Conservation (phyloP, 2,797 vertebrate genomes). For the Pachyuromys duprasi region DNA sequence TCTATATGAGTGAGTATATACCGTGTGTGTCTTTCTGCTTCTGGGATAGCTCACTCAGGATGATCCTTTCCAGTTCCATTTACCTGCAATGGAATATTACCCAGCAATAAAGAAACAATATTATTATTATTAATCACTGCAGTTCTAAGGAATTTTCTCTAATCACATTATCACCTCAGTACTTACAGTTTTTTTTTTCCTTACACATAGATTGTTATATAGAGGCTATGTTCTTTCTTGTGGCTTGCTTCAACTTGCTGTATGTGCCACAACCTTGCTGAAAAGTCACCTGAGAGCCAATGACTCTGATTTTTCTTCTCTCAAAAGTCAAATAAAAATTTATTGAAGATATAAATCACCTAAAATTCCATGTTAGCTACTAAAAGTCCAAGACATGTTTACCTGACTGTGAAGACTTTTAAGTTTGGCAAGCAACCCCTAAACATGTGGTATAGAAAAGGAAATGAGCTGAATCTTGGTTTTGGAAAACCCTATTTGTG, state of each 20-base stretch:
- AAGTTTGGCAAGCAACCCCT: not conserved
- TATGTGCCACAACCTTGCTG: not conserved
- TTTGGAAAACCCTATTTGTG: not conserved
- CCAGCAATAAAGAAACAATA: no score
- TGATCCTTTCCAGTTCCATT: no score
- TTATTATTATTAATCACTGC: not conserved
- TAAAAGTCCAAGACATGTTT: conserved; percentile 19
- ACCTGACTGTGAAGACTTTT: conserved; percentile 12
- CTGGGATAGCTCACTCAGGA: no score
- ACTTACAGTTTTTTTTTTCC: not conserved
- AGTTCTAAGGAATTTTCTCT: not conserved
- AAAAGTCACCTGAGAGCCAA: conserved; percentile 39
- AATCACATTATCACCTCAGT: not conserved
- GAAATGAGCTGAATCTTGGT: not conserved
- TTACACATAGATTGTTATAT: not conserved
- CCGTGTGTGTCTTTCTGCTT: no score
- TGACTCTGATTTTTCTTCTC: not conserved
- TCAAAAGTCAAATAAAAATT: conserved; percentile 37
- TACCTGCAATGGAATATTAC: no score
- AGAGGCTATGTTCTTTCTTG: not conserved
- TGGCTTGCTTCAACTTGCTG: not conserved
- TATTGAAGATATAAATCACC: conserved; percentile 29
- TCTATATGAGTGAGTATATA: no score
- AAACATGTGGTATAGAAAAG: not conserved
- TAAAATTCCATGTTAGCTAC: not conserved